phyloP scores from a whole-genome alignment of 2,888 invertebrate species.

The Trachelus tabidus region DNA sequence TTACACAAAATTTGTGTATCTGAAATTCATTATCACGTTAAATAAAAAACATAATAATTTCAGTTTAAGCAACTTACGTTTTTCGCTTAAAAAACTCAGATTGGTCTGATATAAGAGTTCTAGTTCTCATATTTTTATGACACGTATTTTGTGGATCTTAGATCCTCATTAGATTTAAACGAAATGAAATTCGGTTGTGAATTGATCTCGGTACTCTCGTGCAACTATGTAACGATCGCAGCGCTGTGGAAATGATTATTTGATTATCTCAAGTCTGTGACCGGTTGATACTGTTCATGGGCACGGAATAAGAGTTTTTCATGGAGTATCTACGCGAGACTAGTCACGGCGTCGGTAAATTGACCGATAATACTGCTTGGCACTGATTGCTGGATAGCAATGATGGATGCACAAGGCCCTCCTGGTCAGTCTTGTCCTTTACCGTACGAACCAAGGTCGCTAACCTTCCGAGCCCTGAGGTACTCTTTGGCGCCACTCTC shows the following conservation, averaged over 20 bases:
- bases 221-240: neutral
- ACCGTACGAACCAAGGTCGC: slow-evolving; percentile 36
- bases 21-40: neutral
- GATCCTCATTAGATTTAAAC: neutral
- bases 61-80: too few species aligned
- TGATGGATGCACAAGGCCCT: slow-evolving; percentile 45
- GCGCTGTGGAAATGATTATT: neutral
- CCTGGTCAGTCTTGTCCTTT: slow-evolving; percentile 31
- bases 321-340: neutral
- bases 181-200: neutral
- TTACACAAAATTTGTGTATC: neutral
- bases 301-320: neutral
- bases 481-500: slow-evolving; percentile 52
- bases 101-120: neutral
- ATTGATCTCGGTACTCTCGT: neutral
- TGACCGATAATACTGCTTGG: slow-evolving; percentile 49
- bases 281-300: neutral
- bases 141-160: neutral
- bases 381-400: slow-evolving; percentile 53
- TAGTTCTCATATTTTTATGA: neutral
- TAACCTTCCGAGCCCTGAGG: slow-evolving; percentile 41
- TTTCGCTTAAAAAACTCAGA: neutral
- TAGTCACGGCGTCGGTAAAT: slow-evolving; percentile 41
- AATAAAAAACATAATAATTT: neutral
- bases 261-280: neutral